Percentiles rank a stretch among this genome's conserved stretches.
phyloP scores from a whole-genome alignment of 2,888 invertebrate genomes.

The Leptinotarsa haldemani region DNA sequence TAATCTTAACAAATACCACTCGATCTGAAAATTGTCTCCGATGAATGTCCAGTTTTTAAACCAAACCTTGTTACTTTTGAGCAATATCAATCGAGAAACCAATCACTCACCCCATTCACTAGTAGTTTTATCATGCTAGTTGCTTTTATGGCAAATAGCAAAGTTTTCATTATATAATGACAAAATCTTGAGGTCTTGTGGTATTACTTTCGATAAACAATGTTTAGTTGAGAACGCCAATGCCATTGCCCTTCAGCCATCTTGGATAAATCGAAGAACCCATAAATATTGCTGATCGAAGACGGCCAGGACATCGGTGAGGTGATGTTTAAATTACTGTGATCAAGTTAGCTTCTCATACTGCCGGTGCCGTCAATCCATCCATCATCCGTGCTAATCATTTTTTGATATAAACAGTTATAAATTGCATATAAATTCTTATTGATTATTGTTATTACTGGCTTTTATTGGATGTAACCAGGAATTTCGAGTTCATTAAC shows the following conservation, averaged over 20 bases:
- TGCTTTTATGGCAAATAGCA: no score
- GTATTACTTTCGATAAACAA: no score
- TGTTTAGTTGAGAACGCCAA: no score
- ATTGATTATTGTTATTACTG: slow-evolving; percentile 66
- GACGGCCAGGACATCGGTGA: slow-evolving; percentile 46
- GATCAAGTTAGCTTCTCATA: slow-evolving; percentile 62
- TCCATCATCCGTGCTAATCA: slow-evolving; percentile 64
- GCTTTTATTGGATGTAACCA: slow-evolving; percentile 63
- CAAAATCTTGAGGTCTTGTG: no score
- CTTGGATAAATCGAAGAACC: slow-evolving; percentile 45
- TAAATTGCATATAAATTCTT: slow-evolving; percentile 64
- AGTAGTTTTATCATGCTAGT: no score
- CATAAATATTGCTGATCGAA: slow-evolving; percentile 51
- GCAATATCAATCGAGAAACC: no score
- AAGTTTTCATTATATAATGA: no score
- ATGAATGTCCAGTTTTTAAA: no score
- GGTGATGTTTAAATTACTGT: slow-evolving; percentile 66
- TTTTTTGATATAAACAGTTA: slow-evolving; percentile 65
- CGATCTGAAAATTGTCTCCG: no score
- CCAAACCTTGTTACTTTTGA: no score
- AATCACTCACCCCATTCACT: no score
- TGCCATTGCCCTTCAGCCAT: slow-evolving; percentile 27
- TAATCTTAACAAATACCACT: no score
- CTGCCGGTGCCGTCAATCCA: slow-evolving; percentile 64
- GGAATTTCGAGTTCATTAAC: slow-evolving; percentile 59